These are phyloP conservation scores for Rhinogobius similis DNA, from an alignment of 2,113 vertebrate genomes.

Conservation along the genomic window DNA sequence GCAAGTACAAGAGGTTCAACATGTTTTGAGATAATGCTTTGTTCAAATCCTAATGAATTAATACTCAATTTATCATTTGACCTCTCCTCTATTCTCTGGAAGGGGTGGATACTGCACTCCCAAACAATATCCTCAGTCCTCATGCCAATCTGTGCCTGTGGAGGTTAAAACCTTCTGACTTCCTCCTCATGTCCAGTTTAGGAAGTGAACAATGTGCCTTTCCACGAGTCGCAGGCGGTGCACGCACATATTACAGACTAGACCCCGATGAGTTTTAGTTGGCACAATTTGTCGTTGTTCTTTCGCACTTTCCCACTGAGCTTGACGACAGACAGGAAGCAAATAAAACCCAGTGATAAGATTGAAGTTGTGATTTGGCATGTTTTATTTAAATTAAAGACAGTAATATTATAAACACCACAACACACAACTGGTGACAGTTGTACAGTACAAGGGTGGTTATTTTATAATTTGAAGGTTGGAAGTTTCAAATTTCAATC, in stretches of 20 bases:
- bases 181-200: slow-evolving; percentile 55
- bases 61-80: slow-evolving; percentile 31
- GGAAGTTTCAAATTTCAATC: no score
- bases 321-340: slow-evolving; percentile 9
- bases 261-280: slow-evolving; percentile 62
- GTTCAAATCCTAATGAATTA: no score
- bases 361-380: not conserved
- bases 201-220: slow-evolving; percentile 82
- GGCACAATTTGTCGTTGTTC: slow-evolving; percentile 51
- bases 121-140: slow-evolving; percentile 57
- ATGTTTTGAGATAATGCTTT: not conserved
- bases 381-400: no score
- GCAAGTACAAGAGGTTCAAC: not conserved
- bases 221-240: slow-evolving; percentile 77
- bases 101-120: slow-evolving; percentile 51
- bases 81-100: slow-evolving; percentile 60
- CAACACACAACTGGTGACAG: no score
- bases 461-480: no score
- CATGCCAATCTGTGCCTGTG: slow-evolving; percentile 53
- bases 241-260: slow-evolving; percentile 76
- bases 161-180: slow-evolving; percentile 53
- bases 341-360: slow-evolving; percentile 4
- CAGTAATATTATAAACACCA: not conserved
- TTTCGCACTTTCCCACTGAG: slow-evolving; percentile 37
- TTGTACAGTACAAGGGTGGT: no score